Base-by-base conservation (phyloP, 2,888 invertebrate genomes). In the Galerucella nymphaeae region DNA sequence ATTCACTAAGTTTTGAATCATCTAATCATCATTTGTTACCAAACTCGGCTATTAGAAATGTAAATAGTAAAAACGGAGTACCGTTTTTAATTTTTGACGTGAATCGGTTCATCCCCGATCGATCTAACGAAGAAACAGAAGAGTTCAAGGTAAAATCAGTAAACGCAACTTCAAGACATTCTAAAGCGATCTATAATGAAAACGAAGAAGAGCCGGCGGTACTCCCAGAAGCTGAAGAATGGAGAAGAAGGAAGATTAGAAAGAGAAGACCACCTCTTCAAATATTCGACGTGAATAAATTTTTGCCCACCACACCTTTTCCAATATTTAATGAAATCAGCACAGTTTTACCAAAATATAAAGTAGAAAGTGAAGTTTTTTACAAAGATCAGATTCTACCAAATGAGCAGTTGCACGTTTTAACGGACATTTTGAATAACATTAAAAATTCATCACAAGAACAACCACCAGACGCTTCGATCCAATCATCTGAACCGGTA, bases 361-460 rank as follows among this genome's bases (percentile, higher is more conserved):
- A 79, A 74, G 77, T 80, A 11, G 67, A 83, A 5, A 86, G 85
- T 72, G 85, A 86, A 74, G 85, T 85, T 8, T 84, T 82, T 70
- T 86, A 87, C 71, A 87, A 86, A 75, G 83, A 86, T 41, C 84
- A 86, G 58, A 85, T 86, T 16, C 85, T 85, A 75, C 84, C 86
- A 1, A 84, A 82, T 71, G 87, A 87, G 71, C 87, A 89, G 76
- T 80, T 86, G 38, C 85, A 84, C 75, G 85, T 89, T 0, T 88
- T 89, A 71, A 83, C 84, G n/a, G 89, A 90, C 79, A 82, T 89
- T 55, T 83, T 89, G 66, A 84, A 88, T 66, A 89, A 88, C 77
- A 88, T 89, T 45, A 86, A 84, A 73, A 85, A 84, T 76, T 79
- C 82, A 9, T 80, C 83, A 1, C 73, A 73, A 38, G 76, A 82